Percentiles rank a stretch among this genome's conserved stretches.
These are phyloP conservation scores for Desoria tigrina DNA, from an alignment of 2,888 invertebrate genomes.

Conservation along the genomic window DNA sequence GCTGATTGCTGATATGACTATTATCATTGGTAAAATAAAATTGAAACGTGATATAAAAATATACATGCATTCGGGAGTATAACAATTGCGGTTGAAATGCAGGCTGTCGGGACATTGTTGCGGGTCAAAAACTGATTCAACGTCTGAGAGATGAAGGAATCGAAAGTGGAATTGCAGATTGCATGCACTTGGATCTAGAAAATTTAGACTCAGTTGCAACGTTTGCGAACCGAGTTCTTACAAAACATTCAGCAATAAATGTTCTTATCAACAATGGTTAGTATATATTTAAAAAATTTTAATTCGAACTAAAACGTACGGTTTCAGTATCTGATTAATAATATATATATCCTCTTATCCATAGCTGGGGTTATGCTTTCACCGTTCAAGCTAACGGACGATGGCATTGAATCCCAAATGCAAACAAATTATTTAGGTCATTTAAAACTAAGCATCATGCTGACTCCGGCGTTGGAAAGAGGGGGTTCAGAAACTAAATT, in stretches of 20 bases:
- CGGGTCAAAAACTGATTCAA: slow-evolving; percentile 61
- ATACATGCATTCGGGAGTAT: background rate
- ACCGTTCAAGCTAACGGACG: slow-evolving; percentile 64
- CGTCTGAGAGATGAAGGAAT: slow-evolving; percentile 60
- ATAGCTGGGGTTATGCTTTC: no score
- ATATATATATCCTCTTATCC: no score
- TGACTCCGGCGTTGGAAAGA: slow-evolving; percentile 72
- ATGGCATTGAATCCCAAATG: slow-evolving; percentile 86
- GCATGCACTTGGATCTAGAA: slow-evolving; percentile 73
- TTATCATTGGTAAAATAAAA: slow-evolving; percentile 42
- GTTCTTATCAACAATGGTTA: slow-evolving; percentile 78
- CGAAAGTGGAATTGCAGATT: slow-evolving; percentile 64
- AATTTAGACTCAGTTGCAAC: slow-evolving; percentile 73
- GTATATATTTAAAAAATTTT: slow-evolving; percentile 59
- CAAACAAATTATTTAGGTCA: slow-evolving; percentile 85
- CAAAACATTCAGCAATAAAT: slow-evolving; percentile 68
- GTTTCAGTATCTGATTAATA: no score
- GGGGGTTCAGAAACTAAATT: slow-evolving; percentile 63
- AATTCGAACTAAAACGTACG: no score
- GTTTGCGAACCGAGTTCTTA: slow-evolving; percentile 70
- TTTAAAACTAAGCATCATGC: slow-evolving; percentile 76
- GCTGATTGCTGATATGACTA: slow-evolving; percentile 61
- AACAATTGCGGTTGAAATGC: slow-evolving; percentile 55
- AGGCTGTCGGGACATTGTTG: slow-evolving; percentile 71
- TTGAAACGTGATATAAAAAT: background rate